Evolutionary conservation across 2,113 vertebrate genomes (phyloP).

Genomic region (Shinisaurus crocodilurus): DNA sequence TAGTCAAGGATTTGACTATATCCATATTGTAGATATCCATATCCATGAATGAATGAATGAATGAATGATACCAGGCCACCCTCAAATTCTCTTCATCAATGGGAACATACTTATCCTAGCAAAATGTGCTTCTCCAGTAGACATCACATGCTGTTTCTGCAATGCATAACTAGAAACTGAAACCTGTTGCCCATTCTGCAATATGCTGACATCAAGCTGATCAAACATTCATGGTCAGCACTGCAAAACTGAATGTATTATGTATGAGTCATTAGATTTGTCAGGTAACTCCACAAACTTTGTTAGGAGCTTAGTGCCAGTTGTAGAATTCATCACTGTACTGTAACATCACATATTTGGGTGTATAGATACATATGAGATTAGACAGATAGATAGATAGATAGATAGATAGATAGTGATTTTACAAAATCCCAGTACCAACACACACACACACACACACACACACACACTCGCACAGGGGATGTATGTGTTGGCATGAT

Average conservation of each 20-base stretch:
- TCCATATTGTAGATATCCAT: neutral
- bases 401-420: no score
- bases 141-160: neutral
- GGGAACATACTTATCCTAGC: neutral
- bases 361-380: neutral
- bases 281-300: neutral
- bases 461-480: neutral
- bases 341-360: neutral
- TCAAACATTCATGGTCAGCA: conserved; percentile 13
- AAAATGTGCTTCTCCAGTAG: neutral
- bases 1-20: neutral
- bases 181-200: neutral
- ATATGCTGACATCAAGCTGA: neutral
- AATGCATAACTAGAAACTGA: neutral
- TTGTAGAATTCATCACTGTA: neutral
- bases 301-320: neutral
- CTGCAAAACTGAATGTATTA: neutral
- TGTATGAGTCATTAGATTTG: neutral
- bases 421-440: neutral
- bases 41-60: no score
- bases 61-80: neutral
- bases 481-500: neutral
- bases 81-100: neutral
- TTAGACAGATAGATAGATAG: no score
- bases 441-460: neutral